Conservation (phyloP, 2,113 vertebrate genomes). For the Dinomys branickii region DNA sequence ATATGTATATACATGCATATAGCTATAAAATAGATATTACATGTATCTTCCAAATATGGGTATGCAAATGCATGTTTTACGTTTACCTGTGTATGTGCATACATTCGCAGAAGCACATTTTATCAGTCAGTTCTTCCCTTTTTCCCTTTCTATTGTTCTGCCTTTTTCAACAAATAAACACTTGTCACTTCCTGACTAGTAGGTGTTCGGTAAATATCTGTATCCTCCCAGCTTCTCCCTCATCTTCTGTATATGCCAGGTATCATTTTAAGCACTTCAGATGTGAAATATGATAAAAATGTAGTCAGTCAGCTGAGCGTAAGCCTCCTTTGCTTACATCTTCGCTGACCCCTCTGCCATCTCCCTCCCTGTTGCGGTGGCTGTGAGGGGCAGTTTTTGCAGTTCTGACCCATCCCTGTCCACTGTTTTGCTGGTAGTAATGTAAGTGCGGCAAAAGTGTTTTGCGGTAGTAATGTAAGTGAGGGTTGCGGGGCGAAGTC, state of each 20-base stretch:
- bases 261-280: background rate
- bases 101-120: background rate
- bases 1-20: background rate
- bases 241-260: background rate
- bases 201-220: background rate
- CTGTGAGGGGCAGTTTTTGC: background rate
- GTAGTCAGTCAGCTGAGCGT: background rate
- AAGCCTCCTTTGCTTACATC: background rate
- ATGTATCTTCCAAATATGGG: background rate
- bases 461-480: background rate
- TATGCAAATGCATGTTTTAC: background rate
- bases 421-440: background rate
- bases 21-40: background rate
- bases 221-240: background rate
- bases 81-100: too few species aligned
- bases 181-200: background rate
- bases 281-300: background rate
- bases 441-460: background rate
- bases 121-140: background rate
- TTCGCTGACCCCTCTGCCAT: background rate
- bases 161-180: background rate
- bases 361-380: background rate
- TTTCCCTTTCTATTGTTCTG: background rate
- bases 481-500: background rate
- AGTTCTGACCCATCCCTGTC: background rate